Evolutionary conservation across 2,113 vertebrate genomes (phyloP), one percentile per base, ranked within the genome.

Genomic region (Thomomys bottae): DNA sequence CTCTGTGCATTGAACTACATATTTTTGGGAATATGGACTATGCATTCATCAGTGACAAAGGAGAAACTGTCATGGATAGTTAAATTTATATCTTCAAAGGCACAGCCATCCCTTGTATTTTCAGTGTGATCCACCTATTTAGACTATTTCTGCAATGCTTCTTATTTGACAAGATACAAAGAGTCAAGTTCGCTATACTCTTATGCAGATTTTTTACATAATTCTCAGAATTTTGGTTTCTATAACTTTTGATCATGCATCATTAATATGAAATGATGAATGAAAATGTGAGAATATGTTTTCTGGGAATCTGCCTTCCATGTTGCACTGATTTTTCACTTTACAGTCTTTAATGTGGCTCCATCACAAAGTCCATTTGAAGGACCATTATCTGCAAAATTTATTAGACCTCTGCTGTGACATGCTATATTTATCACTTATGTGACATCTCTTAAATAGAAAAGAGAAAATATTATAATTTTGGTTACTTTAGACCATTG

Each of bases 381-480:
- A 90, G 79, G 73, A 90, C 42, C 49, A 93, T 80, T 32, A 78
- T 6, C 17, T 38, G 3, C 18, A 92, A 95, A 94, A 59, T 89
- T 80, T 95, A 94, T 91, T 91, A 93, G 90, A 85, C 34, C n/a
- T 84, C 70, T 85, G 87, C 63, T 84, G 90, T 68, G 68, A 70
- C 83, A 94, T 79, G 40, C 49, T 68, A 83, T 5, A 45, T 92
- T 91, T 94, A 63, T 28, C 92, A 77, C 91, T 96, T 89, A 71
- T 92, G 61, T 84, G 87, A 92, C 24, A 71, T 45, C 12, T 20
- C 14, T 97, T 78, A 91, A 72, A 94, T 71, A 95, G 49, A 72
- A 96, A 84, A 96, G 91, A 91, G 85, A 94, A 20, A 30, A 92
- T 82, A 81, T 63, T 93, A 82, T 85, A 89, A 95, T 96, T 97